These are phyloP conservation scores for Ischnus inquisitorius DNA, from an alignment of 2,888 invertebrate genomes.

Conservation along the genomic window DNA sequence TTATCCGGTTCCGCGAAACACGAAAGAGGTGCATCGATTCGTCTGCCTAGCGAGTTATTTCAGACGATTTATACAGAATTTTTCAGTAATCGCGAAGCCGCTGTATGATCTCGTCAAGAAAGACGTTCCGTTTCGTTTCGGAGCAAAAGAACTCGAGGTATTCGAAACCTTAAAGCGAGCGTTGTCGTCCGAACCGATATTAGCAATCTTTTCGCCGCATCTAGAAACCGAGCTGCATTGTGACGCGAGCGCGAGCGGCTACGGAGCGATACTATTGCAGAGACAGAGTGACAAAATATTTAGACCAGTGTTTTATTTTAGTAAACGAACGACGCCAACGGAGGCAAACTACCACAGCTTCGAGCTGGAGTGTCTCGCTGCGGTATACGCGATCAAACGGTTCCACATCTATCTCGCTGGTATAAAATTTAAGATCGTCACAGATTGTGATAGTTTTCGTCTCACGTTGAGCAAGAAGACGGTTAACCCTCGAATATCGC, in stretches of 20 bases:
- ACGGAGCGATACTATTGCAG: slow-evolving; percentile 78
- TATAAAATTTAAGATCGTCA: slow-evolving; percentile 74
- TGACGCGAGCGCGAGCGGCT: slow-evolving; percentile 77
- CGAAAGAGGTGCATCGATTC: slow-evolving; percentile 63
- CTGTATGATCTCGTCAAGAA: slow-evolving; percentile 55
- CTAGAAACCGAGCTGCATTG: slow-evolving; percentile 74
- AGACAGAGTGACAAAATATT: slow-evolving; percentile 66
- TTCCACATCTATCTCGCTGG: slow-evolving; percentile 75
- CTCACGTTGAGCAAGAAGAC: slow-evolving; percentile 74
- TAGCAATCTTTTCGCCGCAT: slow-evolving; percentile 64
- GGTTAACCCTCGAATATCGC: slow-evolving; percentile 70
- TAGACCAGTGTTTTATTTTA: slow-evolving; percentile 76
- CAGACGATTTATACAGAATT: slow-evolving; percentile 65
- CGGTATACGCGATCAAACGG: slow-evolving; percentile 69
- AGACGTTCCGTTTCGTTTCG: slow-evolving; percentile 60
- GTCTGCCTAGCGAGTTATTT: slow-evolving; percentile 69
- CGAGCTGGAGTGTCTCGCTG: slow-evolving; percentile 75
- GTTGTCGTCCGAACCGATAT: not conserved
- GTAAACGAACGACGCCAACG: slow-evolving; percentile 71
- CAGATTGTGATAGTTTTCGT: slow-evolving; percentile 76
- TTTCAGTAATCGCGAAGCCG: slow-evolving; percentile 67
- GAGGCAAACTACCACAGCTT: slow-evolving; percentile 78
- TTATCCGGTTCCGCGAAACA: slow-evolving; percentile 69
- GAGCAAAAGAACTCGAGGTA: slow-evolving; percentile 44
- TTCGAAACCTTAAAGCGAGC: slow-evolving; percentile 56